Conservation (phyloP, 2,888 invertebrate species). For the Drosophila hamatofila region DNA sequence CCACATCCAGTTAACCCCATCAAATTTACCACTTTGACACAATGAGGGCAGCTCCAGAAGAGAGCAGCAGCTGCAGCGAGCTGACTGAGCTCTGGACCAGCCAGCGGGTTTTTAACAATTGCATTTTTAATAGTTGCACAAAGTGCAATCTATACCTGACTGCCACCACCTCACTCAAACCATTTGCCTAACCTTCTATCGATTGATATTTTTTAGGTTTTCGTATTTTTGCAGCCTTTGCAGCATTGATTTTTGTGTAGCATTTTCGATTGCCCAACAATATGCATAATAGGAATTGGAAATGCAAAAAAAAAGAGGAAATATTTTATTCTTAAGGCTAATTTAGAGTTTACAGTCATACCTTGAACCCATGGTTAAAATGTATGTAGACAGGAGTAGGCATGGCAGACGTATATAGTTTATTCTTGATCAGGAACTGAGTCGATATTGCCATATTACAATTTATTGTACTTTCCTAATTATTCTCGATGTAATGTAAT, state of each 20-base stretch:
- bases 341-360: too few species aligned
- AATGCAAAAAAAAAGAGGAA: too few species aligned
- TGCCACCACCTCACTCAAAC: background rate
- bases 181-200: conserved; percentile 15
- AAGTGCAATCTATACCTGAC: conserved; percentile 37
- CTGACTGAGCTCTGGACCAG: conserved; percentile 21
- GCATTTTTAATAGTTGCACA: conserved; percentile 71
- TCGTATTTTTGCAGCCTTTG: conserved; percentile 4
- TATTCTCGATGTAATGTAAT: too few species aligned
- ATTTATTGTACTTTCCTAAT: too few species aligned
- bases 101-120: conserved; percentile 63
- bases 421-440: too few species aligned
- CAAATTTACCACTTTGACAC: conserved; percentile 70
- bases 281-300: too few species aligned
- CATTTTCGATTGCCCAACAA: conserved; percentile 18
- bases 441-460: too few species aligned
- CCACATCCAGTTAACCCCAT: conserved; percentile 35
- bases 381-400: too few species aligned
- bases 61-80: conserved; percentile 24
- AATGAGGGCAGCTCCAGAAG: conserved; percentile 65
- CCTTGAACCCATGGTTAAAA: too few species aligned
- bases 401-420: too few species aligned
- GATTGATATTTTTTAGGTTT: conserved; percentile 39
- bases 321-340: too few species aligned
- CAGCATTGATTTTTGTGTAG: conserved; percentile 19